A percentile compares a stretch with the other conserved stretches of the same genome.
These are phyloP conservation scores for Liasis olivaceus DNA, from an alignment of 2,797 vertebrate genomes.

Conservation along the genomic window DNA sequence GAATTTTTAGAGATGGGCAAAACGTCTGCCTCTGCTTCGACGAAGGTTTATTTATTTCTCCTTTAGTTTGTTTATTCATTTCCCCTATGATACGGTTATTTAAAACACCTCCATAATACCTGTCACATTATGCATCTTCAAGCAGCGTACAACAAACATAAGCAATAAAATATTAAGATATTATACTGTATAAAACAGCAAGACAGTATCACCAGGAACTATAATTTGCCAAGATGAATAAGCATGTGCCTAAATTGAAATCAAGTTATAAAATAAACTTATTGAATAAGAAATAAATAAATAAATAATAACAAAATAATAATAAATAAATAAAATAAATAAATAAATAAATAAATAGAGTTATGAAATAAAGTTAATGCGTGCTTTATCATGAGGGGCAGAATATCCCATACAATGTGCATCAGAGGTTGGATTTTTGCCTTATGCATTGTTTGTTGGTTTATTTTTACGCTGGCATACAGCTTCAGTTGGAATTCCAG, in stretches of 20 bases:
- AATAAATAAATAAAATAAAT: no score
- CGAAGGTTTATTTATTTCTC: background rate
- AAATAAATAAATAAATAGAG: no score
- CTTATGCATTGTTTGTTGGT: background rate
- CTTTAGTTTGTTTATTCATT: background rate
- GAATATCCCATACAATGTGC: background rate
- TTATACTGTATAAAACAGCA: background rate
- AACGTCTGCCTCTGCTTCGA: background rate
- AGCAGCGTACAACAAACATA: background rate
- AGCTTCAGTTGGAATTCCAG: background rate
- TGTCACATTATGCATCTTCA: background rate
- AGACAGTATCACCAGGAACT: background rate
- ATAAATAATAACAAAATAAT: no score
- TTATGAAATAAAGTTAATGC: background rate
- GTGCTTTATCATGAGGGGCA: background rate
- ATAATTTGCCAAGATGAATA: background rate
- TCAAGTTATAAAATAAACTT: background rate
- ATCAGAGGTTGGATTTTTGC: background rate
- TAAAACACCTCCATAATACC: background rate
- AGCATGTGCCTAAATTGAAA: background rate
- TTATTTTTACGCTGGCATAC: background rate
- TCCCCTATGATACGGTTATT: background rate
- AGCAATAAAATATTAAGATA: background rate
- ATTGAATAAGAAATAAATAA: no score
- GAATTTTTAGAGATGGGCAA: background rate